A percentile compares a stretch with the other conserved stretches of the same genome.
Evolutionary conservation across 2,113 vertebrate genomes (phyloP).

Genomic region (Poicephalus gulielmi): DNA sequence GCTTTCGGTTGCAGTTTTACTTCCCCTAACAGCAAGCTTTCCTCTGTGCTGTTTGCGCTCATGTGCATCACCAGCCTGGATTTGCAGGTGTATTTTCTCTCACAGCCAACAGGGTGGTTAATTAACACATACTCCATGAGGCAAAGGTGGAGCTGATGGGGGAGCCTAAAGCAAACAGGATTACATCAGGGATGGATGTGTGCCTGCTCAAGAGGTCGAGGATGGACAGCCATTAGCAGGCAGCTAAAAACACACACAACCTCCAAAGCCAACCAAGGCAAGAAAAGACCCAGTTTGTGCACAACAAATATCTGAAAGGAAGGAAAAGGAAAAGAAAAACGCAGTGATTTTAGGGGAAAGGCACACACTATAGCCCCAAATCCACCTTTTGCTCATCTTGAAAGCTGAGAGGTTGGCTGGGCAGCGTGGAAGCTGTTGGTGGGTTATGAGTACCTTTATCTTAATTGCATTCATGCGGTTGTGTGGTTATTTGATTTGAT

Average conservation of each 20-base stretch:
- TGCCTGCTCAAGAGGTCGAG: rapidly evolving
- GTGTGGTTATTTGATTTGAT: not conserved
- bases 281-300: not conserved
- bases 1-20: not conserved
- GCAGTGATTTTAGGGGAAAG: not conserved
- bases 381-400: not conserved
- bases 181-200: not conserved
- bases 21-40: not conserved
- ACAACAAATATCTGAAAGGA: not conserved
- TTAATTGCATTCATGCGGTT: not conserved
- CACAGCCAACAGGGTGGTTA: not conserved
- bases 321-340: not conserved
- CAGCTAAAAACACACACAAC: not conserved
- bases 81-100: not conserved
- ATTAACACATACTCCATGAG: not conserved
- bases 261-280: not conserved
- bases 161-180: not conserved
- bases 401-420: not conserved
- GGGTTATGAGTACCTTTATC: not conserved
- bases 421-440: not conserved
- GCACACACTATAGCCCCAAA: not conserved
- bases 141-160: not conserved
- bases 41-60: not conserved
- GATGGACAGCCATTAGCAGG: not conserved
- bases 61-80: not conserved